Conservation (phyloP, 2,888 invertebrate species). For the Spatulosminthurus flaviceps region DNA sequence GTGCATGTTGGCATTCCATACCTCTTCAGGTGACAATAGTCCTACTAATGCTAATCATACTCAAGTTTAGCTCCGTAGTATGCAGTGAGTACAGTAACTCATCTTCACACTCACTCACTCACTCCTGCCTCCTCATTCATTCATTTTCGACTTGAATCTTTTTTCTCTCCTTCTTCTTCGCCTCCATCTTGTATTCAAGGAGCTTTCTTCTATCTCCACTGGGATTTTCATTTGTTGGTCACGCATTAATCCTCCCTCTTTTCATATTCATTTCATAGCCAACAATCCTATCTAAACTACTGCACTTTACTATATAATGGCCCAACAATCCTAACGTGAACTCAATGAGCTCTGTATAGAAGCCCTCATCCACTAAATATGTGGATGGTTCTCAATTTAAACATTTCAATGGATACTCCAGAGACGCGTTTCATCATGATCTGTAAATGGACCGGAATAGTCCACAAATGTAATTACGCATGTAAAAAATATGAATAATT, state of each 20-base stretch:
- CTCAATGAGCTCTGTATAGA: no score
- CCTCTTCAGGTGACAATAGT: constrained; percentile 29
- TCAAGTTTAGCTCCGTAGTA: background rate
- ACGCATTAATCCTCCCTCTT: constrained; percentile 36
- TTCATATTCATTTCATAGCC: background rate
- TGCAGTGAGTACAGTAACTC: background rate
- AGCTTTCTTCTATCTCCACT: background rate
- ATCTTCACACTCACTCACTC: background rate
- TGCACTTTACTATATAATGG: background rate
- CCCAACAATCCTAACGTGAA: background rate
- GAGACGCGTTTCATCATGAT: no score
- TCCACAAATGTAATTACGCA: no score
- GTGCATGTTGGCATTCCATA: background rate
- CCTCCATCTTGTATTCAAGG: background rate
- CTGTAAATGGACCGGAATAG: no score
- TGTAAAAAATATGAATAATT: no score
- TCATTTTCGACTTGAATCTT: background rate
- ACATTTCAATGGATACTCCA: no score
- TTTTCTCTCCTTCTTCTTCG: background rate
- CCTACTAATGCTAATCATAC: constrained; percentile 16
- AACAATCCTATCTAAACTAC: background rate
- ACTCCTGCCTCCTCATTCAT: constrained; percentile 19
- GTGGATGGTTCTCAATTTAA: no score
- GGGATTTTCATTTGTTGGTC: constrained; percentile 42
- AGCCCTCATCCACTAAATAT: no score